phyloP scores from a whole-genome alignment of 2,888 invertebrate genomes.

The Automeris io region DNA sequence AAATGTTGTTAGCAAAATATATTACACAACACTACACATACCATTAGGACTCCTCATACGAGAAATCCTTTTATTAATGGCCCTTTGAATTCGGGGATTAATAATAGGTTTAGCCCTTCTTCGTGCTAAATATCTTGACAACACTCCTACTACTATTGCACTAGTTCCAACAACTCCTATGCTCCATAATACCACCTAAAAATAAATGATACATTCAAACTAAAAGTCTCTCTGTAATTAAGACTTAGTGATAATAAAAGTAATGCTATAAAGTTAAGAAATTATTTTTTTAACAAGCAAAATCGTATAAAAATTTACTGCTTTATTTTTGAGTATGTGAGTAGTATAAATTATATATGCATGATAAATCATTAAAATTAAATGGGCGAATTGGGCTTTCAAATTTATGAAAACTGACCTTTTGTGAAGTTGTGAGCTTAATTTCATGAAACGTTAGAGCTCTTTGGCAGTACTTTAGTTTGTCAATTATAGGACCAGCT shows the following conservation, averaged over 20 bases:
- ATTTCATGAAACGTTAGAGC: conserved; percentile 63
- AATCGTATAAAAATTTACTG: too few relatives aligned
- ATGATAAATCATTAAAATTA: too few relatives aligned
- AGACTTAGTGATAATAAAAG: too few relatives aligned
- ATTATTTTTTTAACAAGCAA: too few relatives aligned
- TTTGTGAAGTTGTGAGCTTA: conserved; percentile 81
- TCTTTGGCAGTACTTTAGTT: conserved; percentile 72
- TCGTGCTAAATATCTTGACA: conserved; percentile 88
- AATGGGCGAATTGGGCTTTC: background rate
- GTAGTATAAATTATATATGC: too few relatives aligned
- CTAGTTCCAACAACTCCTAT: conserved; percentile 83
- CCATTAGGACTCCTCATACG: conserved; percentile 84
- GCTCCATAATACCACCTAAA: conserved; percentile 83
- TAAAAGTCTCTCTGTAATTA: too few relatives aligned
- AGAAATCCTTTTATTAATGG: conserved; percentile 78
- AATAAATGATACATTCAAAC: too few relatives aligned
- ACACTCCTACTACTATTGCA: conserved; percentile 86
- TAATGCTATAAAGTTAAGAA: too few relatives aligned
- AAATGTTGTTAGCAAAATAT: background rate
- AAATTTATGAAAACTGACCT: conserved; percentile 62
- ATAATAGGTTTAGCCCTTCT: conserved; percentile 80
- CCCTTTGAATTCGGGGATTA: conserved; percentile 75
- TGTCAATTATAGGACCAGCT: conserved; percentile 73
- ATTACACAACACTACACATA: too few relatives aligned
- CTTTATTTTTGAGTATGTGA: too few relatives aligned